Evolutionary conservation across 2,113 vertebrate genomes (phyloP).

Genomic region (Myotis brandtii): DNA sequence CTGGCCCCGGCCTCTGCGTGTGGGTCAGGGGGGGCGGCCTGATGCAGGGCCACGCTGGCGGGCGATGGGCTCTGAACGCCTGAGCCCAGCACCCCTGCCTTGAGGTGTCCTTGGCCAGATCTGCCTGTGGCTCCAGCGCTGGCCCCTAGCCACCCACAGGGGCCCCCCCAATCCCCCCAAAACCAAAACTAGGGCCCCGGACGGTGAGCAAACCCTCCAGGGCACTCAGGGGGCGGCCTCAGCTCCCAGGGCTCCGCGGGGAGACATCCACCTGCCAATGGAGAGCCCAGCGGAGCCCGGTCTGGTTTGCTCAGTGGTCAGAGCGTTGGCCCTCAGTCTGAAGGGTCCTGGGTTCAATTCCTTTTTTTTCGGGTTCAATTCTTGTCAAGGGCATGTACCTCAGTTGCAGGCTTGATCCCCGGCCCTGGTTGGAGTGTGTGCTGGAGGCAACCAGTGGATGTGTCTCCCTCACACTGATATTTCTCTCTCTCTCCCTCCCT

Average conservation of each 20-base stretch:
- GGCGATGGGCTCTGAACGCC: not conserved
- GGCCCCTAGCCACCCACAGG: not conserved
- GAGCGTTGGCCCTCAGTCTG: too few relatives aligned
- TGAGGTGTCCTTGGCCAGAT: not conserved
- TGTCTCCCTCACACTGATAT: too few relatives aligned
- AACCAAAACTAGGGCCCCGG: not conserved
- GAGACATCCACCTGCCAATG: rapidly evolving
- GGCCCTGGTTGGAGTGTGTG: too few relatives aligned
- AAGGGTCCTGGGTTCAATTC: too few relatives aligned
- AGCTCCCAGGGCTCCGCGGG: not conserved
- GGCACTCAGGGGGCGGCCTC: not conserved
- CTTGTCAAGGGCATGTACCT: too few relatives aligned
- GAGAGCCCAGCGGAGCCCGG: too few relatives aligned
- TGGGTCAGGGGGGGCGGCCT: not conserved
- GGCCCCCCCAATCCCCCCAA: not conserved
- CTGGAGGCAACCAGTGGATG: too few relatives aligned
- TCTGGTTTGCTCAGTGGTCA: too few relatives aligned
- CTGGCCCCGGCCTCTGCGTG: not conserved
- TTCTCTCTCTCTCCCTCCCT: too few relatives aligned
- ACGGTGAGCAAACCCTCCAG: not conserved
- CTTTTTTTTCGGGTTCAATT: too few relatives aligned
- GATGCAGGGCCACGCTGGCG: rapidly evolving
- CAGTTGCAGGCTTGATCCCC: too few relatives aligned
- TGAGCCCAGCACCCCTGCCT: not conserved
- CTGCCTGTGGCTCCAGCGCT: not conserved